Percentiles rank a stretch among this genome's conserved stretches.
phyloP scores from a whole-genome alignment of 2,113 vertebrate species.

The Oplegnathus fasciatus region DNA sequence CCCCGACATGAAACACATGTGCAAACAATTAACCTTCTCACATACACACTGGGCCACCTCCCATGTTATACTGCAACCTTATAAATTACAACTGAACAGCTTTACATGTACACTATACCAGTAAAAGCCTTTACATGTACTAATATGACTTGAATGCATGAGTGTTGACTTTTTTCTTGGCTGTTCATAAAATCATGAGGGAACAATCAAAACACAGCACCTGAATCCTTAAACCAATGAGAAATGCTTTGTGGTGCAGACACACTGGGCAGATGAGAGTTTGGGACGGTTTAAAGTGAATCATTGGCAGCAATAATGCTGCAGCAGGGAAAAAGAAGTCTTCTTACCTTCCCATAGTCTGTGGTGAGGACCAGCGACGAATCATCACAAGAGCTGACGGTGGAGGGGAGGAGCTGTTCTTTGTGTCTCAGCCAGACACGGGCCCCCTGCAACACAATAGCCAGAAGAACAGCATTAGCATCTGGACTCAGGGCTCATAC shows the following conservation, averaged over 20 bases:
- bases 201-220: too few relatives aligned
- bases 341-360: conserved; percentile 89
- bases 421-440: conserved; percentile 89
- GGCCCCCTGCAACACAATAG: conserved; percentile 86
- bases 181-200: background rate
- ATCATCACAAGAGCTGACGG: conserved; percentile 83
- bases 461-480: conserved; percentile 55
- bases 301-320: background rate
- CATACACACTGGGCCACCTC: conserved; percentile 2
- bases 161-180: background rate
- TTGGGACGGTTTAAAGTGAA: background rate
- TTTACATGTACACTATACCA: background rate
- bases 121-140: background rate
- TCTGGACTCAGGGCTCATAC: conserved; percentile 40
- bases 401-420: conserved; percentile 89
- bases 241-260: background rate
- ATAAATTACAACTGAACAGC: conserved; percentile 13
- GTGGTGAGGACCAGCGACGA: conserved; percentile 85
- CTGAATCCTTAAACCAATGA: background rate
- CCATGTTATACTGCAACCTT: background rate
- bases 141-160: background rate
- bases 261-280: background rate
- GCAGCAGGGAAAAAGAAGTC: background rate
- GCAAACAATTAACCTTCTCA: conserved; percentile 47
- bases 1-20: conserved; percentile 46